phyloP scores from a whole-genome alignment of 2,797 vertebrate genomes.

The Rhinoraja longicauda region DNA sequence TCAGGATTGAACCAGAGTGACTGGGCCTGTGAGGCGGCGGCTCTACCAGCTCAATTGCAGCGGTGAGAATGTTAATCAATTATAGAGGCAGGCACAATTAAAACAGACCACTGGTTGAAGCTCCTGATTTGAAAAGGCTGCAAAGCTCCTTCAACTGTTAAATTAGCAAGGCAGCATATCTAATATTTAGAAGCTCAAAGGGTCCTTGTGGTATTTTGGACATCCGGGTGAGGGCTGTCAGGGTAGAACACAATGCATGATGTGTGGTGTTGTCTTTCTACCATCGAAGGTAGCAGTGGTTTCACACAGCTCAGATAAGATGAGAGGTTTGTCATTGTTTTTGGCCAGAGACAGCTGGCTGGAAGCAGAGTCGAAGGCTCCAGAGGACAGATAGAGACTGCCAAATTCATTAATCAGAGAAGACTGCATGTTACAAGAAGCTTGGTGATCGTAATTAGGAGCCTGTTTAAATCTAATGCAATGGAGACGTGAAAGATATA shows the following conservation, averaged over 20 bases:
- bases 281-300: not conserved
- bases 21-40: no score
- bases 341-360: slow-evolving; percentile 23
- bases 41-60: not conserved
- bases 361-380: slow-evolving; percentile 40
- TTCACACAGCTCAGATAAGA: not conserved
- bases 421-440: slow-evolving; percentile 38
- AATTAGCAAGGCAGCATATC: not conserved
- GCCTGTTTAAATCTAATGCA: slow-evolving; percentile 42
- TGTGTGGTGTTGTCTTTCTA: no score
- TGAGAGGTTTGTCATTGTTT: not conserved
- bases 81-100: not conserved
- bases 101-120: not conserved
- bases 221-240: not conserved
- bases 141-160: not conserved
- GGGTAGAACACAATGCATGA: not conserved
- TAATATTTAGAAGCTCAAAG: not conserved
- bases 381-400: not conserved
- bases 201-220: not conserved
- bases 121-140: not conserved
- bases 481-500: slow-evolving; percentile 43
- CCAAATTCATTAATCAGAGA: slow-evolving; percentile 45
- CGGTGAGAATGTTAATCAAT: not conserved
- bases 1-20: no score
- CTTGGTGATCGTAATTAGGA: slow-evolving; percentile 41